Base-by-base conservation (phyloP, 1,140 invertebrate genomes). In the Cyclina sinensis region DNA sequence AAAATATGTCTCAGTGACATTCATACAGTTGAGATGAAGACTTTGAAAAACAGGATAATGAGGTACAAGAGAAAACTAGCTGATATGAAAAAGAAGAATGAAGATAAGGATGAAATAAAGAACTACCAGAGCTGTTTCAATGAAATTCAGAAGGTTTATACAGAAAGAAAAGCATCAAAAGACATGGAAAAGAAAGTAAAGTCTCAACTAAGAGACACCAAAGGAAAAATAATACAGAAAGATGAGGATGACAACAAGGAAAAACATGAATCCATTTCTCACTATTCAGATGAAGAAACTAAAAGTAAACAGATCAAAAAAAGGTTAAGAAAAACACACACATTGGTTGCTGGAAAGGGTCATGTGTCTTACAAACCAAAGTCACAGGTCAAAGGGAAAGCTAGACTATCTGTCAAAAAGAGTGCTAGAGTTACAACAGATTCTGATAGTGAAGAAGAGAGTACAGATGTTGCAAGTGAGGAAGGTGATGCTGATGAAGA, bases 71-170 rank as follows among this genome's bases (percentile, higher is more conserved):
- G 27, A 37, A 78, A 54, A 32, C 21, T 78, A 16, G 30, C 27
- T 32, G 35, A 21, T n/a, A 78, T 78, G 74, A 78, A 24, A 46
- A 78, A 78, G 18, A 78, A 51, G 16, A 78, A 78, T 12, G 30
- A 32, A 51, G 48, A 54, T 35, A 51, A 51, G 35, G 30, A 48
- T 57, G 46, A 35, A 51, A 78, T 78, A 1, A 48, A 54, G 18
- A 48, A 46, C 1, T 78, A 54, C 46, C n/a, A 78, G 21, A n/a
- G n/a, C 16, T 16, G 32, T 16, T 2, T 78, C 1, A 18, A 51
- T 30, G n/a, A 27, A 30, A 30, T 78, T 9, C 5, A 21, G 35
- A 35, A 35, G 5, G 74, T 30, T 21, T 35, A 18, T 35, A 3
- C 35, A 37, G 21, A 70, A 27, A 70, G 65, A 39, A 14, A 70